These are phyloP conservation scores for Rhegmatorhina hoffmannsi DNA, from an alignment of 2,113 vertebrate species.

Conservation along the genomic window DNA sequence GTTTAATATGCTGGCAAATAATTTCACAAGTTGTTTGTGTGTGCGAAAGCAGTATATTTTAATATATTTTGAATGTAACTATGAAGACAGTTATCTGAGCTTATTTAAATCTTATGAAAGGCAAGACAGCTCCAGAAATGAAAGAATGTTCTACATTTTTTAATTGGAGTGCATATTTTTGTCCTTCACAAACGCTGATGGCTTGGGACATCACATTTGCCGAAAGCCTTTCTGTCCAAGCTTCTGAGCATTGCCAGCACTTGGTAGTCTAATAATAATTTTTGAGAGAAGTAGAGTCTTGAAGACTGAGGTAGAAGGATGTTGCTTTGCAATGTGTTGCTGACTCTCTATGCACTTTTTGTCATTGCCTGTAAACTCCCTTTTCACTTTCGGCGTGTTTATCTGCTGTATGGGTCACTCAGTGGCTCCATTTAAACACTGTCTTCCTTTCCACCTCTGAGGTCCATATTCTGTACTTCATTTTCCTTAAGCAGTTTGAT, in stretches of 20 bases:
- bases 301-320: neutral
- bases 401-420: neutral
- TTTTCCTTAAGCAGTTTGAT: neutral
- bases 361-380: neutral
- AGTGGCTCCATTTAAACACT: neutral
- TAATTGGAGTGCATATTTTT: neutral
- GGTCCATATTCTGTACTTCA: rapidly evolving
- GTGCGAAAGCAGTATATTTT: conserved; percentile 65
- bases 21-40: conserved; percentile 74
- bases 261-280: neutral
- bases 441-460: neutral
- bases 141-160: conserved; percentile 11
- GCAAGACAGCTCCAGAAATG: conserved; percentile 15
- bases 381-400: neutral
- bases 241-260: neutral
- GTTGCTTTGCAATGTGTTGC: neutral
- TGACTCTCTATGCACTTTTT: neutral
- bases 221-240: neutral
- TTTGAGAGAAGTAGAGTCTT: neutral
- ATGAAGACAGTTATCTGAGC: conserved; percentile 33
- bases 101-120: conserved; percentile 60
- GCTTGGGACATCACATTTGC: neutral
- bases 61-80: conserved; percentile 65
- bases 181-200: neutral
- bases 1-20: conserved; percentile 75